phyloP scores from a whole-genome alignment of 1,140 invertebrate species.

The Lamellibrachia luymesi region DNA sequence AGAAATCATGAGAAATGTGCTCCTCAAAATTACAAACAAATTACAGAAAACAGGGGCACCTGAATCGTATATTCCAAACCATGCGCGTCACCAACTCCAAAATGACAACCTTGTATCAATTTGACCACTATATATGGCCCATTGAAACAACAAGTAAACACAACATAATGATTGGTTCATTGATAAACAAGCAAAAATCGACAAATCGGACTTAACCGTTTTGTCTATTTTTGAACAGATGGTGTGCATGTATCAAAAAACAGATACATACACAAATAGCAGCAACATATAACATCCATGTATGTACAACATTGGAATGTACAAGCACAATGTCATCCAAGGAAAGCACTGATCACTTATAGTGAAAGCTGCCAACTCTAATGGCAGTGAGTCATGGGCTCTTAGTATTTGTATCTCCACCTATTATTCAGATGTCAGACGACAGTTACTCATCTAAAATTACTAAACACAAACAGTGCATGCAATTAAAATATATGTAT shows the following conservation, averaged over 20 bases:
- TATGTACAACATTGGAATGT: neutral
- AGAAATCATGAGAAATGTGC: neutral
- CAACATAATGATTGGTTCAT: neutral
- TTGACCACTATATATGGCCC: neutral
- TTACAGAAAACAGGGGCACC: neutral
- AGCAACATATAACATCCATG: neutral
- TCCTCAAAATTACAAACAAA: neutral
- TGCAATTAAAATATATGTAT: neutral
- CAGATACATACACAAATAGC: neutral
- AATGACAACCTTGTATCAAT: neutral
- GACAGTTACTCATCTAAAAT: neutral
- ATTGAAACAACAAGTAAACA: neutral
- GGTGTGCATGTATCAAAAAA: neutral
- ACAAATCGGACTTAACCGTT: neutral
- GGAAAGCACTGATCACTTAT: neutral
- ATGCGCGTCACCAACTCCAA: neutral
- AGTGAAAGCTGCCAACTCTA: neutral
- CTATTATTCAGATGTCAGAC: neutral
- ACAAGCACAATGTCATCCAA: neutral
- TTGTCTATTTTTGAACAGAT: constrained; percentile 1
- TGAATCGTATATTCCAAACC: neutral
- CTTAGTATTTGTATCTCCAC: neutral
- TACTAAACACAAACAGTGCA: neutral
- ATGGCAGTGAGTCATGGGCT: neutral
- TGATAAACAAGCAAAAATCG: neutral